Conservation (phyloP, 1,140 invertebrate genomes). For the Tachypleus tridentatus region DNA sequence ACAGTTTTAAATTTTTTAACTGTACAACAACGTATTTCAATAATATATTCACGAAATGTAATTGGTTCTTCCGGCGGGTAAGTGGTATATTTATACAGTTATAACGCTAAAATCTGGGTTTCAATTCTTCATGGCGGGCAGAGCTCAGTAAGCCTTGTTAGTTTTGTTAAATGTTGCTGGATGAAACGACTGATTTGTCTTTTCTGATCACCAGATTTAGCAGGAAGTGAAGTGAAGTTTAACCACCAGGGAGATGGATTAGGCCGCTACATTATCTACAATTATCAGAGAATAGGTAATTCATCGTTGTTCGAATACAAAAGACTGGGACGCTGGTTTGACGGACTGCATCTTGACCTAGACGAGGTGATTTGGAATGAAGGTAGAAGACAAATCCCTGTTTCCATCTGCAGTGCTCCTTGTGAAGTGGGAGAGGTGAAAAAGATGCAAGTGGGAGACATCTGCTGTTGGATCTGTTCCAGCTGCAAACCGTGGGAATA, state of each 20-base stretch:
- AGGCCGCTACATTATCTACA: slow-evolving; percentile 48
- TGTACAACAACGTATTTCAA: no score
- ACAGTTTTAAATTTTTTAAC: no score
- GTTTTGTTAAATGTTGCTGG: no score
- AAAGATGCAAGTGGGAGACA: slow-evolving; percentile 44
- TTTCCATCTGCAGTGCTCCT: slow-evolving; percentile 52
- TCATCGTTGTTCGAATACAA: slow-evolving; percentile 22
- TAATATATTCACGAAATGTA: no score
- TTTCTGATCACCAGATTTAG: slow-evolving; percentile 39
- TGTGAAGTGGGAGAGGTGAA: slow-evolving; percentile 56
- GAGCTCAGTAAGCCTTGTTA: no score
- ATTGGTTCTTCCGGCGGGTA: no score
- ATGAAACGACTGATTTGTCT: no score
- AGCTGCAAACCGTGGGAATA: slow-evolving; percentile 45
- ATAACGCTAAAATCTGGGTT: no score
- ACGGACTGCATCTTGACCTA: slow-evolving; percentile 43
- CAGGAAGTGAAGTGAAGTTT: slow-evolving; percentile 51
- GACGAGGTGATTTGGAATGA: slow-evolving; percentile 34
- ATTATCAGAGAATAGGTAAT: slow-evolving; percentile 39
- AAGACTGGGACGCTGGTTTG: slow-evolving; percentile 35
- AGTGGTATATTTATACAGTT: no score
- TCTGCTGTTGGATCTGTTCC: slow-evolving; percentile 40
- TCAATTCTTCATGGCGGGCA: no score
- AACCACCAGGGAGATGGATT: slow-evolving; percentile 53
- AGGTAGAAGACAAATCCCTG: slow-evolving; percentile 33